Conservation (phyloP, 2,113 vertebrate species). For the Pterocles burchelli region DNA sequence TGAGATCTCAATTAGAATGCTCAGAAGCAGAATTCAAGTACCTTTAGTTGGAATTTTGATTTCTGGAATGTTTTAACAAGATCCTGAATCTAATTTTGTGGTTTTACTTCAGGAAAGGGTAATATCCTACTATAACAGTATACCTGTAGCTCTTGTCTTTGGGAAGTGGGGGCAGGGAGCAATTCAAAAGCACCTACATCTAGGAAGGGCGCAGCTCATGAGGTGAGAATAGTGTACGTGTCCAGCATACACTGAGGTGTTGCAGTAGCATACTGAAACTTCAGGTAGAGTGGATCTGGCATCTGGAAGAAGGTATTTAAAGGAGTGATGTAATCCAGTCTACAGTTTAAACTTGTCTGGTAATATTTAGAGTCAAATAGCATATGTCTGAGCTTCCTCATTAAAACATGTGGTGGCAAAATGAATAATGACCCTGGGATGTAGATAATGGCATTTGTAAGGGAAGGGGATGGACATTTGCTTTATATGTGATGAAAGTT, state of each 20-base stretch:
- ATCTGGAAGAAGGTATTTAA: not conserved
- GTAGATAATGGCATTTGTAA: not conserved
- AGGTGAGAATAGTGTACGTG: not conserved
- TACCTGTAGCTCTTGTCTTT: not conserved
- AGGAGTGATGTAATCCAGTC: not conserved
- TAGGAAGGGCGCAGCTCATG: not conserved
- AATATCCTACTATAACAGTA: rapidly evolving
- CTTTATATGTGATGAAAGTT: not conserved
- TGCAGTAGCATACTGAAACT: not conserved
- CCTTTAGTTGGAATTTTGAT: not conserved
- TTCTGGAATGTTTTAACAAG: not conserved
- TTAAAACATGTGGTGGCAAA: not conserved
- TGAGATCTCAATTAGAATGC: not conserved
- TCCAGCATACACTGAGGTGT: rapidly evolving
- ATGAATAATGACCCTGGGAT: not conserved
- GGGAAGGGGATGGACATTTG: not conserved
- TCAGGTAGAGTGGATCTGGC: not conserved
- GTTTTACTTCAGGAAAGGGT: not conserved
- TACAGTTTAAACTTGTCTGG: not conserved
- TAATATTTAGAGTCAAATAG: not conserved
- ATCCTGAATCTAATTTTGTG: not conserved
- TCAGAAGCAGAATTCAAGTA: not conserved
- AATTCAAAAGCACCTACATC: not conserved
- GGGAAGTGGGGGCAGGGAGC: not conserved
- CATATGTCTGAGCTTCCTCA: rapidly evolving